Conservation (phyloP, 2,888 invertebrate species). For the Mimas tiliae region DNA sequence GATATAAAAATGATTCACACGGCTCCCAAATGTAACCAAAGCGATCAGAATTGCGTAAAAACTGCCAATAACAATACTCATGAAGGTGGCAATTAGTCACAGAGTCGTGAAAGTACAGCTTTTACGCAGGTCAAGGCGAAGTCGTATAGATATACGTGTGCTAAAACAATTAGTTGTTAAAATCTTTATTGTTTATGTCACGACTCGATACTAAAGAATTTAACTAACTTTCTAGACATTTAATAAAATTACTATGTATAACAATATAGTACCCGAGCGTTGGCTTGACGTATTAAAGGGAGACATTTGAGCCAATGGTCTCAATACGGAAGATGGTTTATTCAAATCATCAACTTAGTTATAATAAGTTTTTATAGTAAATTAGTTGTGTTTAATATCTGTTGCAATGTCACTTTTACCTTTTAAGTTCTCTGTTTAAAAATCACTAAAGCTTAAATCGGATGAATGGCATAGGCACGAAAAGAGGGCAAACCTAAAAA, state of each 20-base stretch:
- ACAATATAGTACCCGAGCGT: no score
- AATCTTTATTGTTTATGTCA: constrained; percentile 3
- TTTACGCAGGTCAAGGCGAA: constrained; percentile 51
- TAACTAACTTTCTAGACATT: neutral
- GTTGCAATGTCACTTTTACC: no score
- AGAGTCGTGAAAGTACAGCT: constrained; percentile 72
- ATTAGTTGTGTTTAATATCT: no score
- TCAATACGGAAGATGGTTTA: no score
- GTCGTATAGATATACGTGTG: neutral
- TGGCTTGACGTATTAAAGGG: no score
- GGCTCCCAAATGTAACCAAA: neutral
- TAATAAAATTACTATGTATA: neutral
- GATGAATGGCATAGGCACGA: no score
- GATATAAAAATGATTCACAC: constrained; percentile 3
- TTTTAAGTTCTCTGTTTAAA: no score
- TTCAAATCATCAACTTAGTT: no score
- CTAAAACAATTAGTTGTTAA: constrained; percentile 15
- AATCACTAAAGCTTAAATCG: no score
- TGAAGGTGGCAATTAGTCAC: constrained; percentile 54
- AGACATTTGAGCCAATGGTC: no score
- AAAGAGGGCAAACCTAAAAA: no score
- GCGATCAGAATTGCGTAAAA: constrained; percentile 51
- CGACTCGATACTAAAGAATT: neutral
- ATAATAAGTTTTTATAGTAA: no score
- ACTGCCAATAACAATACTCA: constrained; percentile 55